phyloP scores from a whole-genome alignment of 2,113 vertebrate species.

The Climacteris rufus region DNA sequence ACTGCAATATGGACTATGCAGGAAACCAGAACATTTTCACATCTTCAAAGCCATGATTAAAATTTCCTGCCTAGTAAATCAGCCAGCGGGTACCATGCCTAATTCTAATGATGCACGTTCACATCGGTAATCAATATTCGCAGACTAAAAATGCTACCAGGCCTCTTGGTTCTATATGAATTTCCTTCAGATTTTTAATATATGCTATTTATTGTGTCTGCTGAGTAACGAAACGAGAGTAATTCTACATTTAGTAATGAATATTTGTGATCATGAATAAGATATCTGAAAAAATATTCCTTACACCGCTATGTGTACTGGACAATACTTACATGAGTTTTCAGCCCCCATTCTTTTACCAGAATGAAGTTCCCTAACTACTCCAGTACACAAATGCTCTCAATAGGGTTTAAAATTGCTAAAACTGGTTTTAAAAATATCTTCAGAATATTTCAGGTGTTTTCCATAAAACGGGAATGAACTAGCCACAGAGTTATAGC shows the following conservation, averaged over 20 bases:
- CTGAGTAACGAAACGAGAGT: constrained; percentile 70
- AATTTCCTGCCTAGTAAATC: constrained; percentile 80
- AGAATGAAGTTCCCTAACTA: background rate
- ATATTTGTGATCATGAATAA: constrained; percentile 60
- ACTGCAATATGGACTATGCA: background rate
- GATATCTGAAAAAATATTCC: background rate
- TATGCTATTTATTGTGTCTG: constrained; percentile 60
- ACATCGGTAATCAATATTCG: constrained; percentile 80
- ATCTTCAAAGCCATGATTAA: background rate
- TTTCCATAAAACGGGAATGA: background rate
- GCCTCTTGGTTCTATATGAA: constrained; percentile 80
- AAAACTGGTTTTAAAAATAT: background rate
- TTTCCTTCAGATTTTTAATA: constrained; percentile 71
- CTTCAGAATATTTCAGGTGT: background rate
- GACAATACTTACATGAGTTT: background rate
- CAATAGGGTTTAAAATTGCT: background rate
- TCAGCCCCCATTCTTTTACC: background rate
- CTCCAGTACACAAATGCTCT: background rate
- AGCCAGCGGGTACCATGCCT: constrained; percentile 79
- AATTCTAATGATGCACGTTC: constrained; percentile 84
- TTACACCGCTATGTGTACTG: background rate
- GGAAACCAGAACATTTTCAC: background rate
- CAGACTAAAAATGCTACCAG: constrained; percentile 84
- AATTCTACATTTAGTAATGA: constrained; percentile 73
- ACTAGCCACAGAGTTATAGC: background rate